Percentiles rank a stretch among this genome's conserved stretches.
These are phyloP conservation scores for Macrophya alboannulata DNA, from an alignment of 2,888 invertebrate genomes.

Conservation along the genomic window DNA sequence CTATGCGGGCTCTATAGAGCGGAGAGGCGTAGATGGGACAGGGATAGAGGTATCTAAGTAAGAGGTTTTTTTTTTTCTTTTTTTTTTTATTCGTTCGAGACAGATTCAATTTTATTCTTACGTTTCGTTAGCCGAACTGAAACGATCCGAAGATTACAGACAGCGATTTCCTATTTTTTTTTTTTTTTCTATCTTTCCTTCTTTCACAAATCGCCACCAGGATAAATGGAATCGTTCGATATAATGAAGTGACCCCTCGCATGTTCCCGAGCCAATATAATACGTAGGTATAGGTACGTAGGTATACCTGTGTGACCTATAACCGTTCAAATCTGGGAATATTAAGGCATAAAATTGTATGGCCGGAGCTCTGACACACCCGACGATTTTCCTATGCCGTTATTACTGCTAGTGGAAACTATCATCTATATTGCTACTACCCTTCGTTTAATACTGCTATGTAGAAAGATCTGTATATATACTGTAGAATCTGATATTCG, in stretches of 20 bases:
- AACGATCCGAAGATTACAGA: background rate
- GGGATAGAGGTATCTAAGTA: background rate
- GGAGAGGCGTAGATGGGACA: background rate
- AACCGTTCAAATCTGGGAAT: background rate
- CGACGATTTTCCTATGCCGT: background rate
- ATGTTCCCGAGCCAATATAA: background rate
- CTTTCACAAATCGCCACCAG: background rate
- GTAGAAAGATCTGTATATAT: background rate
- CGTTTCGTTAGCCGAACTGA: background rate
- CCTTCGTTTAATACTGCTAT: background rate
- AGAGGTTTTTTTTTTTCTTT: background rate
- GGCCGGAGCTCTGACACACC: background rate
- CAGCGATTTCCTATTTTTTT: background rate
- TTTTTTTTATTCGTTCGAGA: background rate
- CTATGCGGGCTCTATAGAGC: background rate
- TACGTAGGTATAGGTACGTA: background rate
- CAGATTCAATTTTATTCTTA: background rate
- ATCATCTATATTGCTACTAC: background rate
- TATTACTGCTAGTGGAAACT: background rate
- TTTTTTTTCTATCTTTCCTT: background rate
- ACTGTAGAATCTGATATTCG: background rate
- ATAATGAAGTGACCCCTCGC: background rate
- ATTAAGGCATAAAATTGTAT: background rate
- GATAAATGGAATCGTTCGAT: background rate
- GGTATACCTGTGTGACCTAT: background rate